Base-by-base conservation (phyloP, 1,140 invertebrate species). In the Araneus ventricosus region DNA sequence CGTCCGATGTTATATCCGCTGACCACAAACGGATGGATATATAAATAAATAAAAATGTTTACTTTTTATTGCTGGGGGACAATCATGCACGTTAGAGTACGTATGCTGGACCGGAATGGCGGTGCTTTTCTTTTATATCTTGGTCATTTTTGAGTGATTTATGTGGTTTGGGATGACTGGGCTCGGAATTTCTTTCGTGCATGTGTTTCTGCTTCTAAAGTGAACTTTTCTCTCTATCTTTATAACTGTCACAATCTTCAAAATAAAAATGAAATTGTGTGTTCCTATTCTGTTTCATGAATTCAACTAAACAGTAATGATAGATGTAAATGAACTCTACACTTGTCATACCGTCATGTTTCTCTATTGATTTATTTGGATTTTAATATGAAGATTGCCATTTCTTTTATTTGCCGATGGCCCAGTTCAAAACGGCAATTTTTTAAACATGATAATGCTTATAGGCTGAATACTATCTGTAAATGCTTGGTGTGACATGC, bases 21-120 rank as follows among this genome's bases (percentile, higher is more conserved):
- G 70, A 37, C 30, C 70, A 37, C 14, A 75, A 20, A 8, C 24
- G 0, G 17, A 75, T 75, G 20, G 70, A 34, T 37, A 34, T 17
- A 75, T 75, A 75, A 75, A 75, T 75, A 75, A 75, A 67, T 67
- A 67, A 75, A 75, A 20, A 37, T 37, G 70, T 27, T 75, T 75
- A 17, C 30, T 75, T 67, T 75, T 37, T 75, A 37, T 75, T 75
- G 59, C 30, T 4, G 67, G 5, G 5, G 30, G 17, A 75, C 30
- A 34, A 17, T 75, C 70, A 37, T 34, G 14, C 8, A 75, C 59
- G 6, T 20, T 22, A 30, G 70, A 34, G 4, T 34, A 34, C 27
- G 63, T 67, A 27, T n/a, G 1, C n/a, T 7, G 27, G 27, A 67
- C n/a, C 27, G 63, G 27, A 67, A 67, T 27, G 24, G 63, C 14